Conservation (phyloP, 2,888 invertebrate genomes). For the Gymnoscelis rufifasciata region DNA sequence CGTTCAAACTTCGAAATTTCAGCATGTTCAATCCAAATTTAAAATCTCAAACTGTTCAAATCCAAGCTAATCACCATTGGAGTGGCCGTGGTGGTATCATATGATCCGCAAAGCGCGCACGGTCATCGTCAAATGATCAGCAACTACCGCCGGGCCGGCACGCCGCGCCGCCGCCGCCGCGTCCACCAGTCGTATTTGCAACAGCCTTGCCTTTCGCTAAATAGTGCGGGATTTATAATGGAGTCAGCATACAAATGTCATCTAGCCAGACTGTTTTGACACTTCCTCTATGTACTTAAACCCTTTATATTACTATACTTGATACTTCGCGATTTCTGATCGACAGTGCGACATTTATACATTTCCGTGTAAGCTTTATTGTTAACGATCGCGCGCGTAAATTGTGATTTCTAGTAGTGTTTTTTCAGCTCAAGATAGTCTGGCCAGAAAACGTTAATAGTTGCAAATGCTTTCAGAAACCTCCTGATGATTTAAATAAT, state of each 20-base stretch:
- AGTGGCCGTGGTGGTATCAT: slow-evolving; percentile 9
- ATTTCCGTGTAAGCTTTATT: too few species aligned
- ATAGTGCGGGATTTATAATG: slow-evolving; percentile 24
- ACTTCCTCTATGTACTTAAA: too few species aligned
- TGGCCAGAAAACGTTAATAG: slow-evolving; percentile 3
- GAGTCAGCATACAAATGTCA: slow-evolving; percentile 10
- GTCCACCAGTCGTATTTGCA: slow-evolving; percentile 14
- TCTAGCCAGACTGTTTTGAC: slow-evolving; percentile 4
- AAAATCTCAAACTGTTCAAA: background rate
- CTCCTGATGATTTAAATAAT: slow-evolving; percentile 6
- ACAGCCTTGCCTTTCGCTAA: slow-evolving; percentile 15
- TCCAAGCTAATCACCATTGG: slow-evolving; percentile 15
- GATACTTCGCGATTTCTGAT: too few species aligned
- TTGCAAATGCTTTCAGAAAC: slow-evolving; percentile 6
- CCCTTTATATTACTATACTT: too few species aligned
- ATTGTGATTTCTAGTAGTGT: background rate
- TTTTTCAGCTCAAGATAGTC: slow-evolving; percentile 3
- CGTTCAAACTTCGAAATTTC: background rate
- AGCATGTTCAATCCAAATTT: too few species aligned
- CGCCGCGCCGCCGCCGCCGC: slow-evolving; percentile 9
- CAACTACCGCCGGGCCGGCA: slow-evolving; percentile 18
- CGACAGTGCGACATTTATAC: too few species aligned
- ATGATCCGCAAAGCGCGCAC: slow-evolving; percentile 19
- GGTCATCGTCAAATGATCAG: slow-evolving; percentile 48
- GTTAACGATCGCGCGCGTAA: background rate